These are phyloP conservation scores for Argyresthia goedartella DNA, from an alignment of 2,888 invertebrate genomes.

Conservation along the genomic window DNA sequence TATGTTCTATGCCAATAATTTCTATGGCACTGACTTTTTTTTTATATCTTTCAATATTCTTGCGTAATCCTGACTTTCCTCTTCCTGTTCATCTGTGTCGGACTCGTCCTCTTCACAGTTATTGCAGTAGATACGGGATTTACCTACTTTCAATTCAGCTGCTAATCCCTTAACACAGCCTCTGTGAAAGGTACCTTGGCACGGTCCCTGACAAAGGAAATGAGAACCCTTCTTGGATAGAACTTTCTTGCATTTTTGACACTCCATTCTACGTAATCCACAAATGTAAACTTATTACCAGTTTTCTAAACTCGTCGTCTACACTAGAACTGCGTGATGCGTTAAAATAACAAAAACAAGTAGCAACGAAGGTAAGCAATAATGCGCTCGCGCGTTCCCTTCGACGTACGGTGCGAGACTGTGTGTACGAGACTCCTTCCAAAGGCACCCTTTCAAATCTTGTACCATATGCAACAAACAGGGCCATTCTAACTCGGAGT, in stretches of 20 bases:
- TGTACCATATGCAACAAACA: too few species aligned
- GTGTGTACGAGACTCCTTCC: too few species aligned
- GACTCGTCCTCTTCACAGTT: slow-evolving; percentile 11
- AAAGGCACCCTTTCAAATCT: too few species aligned
- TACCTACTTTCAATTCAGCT: slow-evolving; percentile 8
- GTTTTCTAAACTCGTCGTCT: too few species aligned
- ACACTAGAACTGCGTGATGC: too few species aligned
- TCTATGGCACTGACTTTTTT: slow-evolving; percentile 10
- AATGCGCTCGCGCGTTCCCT: too few species aligned
- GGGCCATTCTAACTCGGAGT: too few species aligned
- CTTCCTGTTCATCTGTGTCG: slow-evolving; percentile 4
- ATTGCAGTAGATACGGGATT: slow-evolving; percentile 7
- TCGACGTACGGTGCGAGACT: too few species aligned
- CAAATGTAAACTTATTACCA: too few species aligned
- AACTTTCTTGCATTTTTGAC: slow-evolving; percentile 7
- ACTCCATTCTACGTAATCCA: too few species aligned
- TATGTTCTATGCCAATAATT: slow-evolving; percentile 6
- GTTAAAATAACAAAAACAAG: too few species aligned
- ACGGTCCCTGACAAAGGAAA: slow-evolving; percentile 9
- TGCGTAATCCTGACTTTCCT: not conserved
- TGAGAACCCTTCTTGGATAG: slow-evolving; percentile 9
- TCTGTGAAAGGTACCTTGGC: slow-evolving; percentile 10
- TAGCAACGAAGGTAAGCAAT: too few species aligned
- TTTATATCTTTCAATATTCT: slow-evolving; percentile 10
- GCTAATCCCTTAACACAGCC: slow-evolving; percentile 11